phyloP scores from a whole-genome alignment of 2,113 vertebrate genomes.

The Corythaeola cristata region DNA sequence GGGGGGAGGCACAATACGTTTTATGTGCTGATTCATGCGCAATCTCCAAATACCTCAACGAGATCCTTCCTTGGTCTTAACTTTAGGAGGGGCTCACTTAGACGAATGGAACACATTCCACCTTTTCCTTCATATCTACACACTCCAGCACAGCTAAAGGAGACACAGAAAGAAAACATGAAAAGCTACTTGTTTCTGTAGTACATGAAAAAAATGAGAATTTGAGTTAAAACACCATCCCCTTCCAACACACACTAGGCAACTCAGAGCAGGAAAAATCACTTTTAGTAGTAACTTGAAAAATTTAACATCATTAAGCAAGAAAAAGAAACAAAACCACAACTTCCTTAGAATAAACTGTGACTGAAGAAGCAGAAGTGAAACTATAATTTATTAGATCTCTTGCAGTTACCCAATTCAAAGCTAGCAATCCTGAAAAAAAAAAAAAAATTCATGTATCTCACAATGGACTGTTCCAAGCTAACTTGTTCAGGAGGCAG shows the following conservation, averaged over 20 bases:
- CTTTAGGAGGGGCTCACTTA: constrained; percentile 93
- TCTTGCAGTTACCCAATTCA: neutral
- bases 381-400: neutral
- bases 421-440: neutral
- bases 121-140: constrained; percentile 91
- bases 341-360: neutral
- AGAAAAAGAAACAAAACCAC: neutral
- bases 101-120: constrained; percentile 92
- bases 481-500: neutral
- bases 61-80: constrained; percentile 91
- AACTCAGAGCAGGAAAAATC: neutral
- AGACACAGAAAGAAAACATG: neutral
- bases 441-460: neutral
- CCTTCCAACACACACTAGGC: neutral
- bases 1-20: neutral
- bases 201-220: neutral
- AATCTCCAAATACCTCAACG: constrained; percentile 81
- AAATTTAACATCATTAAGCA: neutral
- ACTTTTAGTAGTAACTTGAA: neutral
- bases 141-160: constrained; percentile 88
- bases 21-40: neutral
- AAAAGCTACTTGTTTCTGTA: neutral
- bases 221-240: neutral
- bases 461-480: neutral
- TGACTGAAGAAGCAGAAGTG: neutral